A percentile compares a stretch with the other conserved stretches of the same genome.
phyloP scores from a whole-genome alignment of 2,797 vertebrate genomes.

The Mus spretus region DNA sequence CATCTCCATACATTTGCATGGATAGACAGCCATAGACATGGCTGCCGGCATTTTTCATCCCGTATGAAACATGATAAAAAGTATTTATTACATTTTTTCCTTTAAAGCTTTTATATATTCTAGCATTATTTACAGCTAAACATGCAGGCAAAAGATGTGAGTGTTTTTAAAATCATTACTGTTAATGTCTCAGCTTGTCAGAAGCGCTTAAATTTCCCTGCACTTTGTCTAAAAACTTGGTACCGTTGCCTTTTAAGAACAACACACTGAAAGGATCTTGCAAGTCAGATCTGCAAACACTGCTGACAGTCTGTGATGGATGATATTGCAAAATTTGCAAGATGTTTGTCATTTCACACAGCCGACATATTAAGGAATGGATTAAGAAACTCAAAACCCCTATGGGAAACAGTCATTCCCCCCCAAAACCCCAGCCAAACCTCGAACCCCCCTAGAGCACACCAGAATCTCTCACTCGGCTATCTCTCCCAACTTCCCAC shows the following conservation, averaged over 20 bases:
- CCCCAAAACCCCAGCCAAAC: constrained; percentile 69
- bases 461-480: constrained; percentile 84
- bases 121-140: constrained; percentile 90
- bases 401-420: constrained; percentile 81
- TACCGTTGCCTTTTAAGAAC: constrained; percentile 91
- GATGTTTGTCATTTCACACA: constrained; percentile 88
- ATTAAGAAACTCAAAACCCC: constrained; percentile 87
- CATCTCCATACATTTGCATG: constrained; percentile 44
- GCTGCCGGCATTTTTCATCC: constrained; percentile 79
- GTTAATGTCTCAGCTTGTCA: constrained; percentile 91
- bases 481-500: constrained; percentile 87
- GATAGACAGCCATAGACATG: constrained; percentile 61
- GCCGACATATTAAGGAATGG: constrained; percentile 86
- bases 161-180: constrained; percentile 91
- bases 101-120: constrained; percentile 89
- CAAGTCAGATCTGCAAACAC: constrained; percentile 91
- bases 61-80: constrained; percentile 86
- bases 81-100: constrained; percentile 86
- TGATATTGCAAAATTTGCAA: constrained; percentile 89
- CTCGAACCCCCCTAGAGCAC: constrained; percentile 85
- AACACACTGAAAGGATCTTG: constrained; percentile 89
- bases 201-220: constrained; percentile 90
- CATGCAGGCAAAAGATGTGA: constrained; percentile 88
- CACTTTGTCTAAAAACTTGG: constrained; percentile 91
- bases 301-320: constrained; percentile 90